Base-by-base conservation (phyloP, 2,113 vertebrate species). In the Onychostruthus taczanowskii region DNA sequence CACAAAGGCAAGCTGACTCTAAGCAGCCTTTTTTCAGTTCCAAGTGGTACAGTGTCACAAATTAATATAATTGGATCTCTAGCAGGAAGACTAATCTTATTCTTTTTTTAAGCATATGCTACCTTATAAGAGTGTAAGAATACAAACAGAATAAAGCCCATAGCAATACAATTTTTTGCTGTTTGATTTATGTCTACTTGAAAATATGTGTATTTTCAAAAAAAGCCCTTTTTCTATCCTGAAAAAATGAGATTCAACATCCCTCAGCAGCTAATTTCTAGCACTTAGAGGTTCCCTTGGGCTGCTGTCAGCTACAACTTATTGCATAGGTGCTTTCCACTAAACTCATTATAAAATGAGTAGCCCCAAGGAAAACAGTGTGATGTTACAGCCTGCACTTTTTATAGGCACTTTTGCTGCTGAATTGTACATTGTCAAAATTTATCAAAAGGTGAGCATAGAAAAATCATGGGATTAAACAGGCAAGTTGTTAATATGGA, bases 321-420 rank as follows among this genome's bases (percentile, higher is more conserved):
- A 98, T 95, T 97, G 97, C 93, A 96, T 90, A 97, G 97, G 97
- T 97, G 93, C 96, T 96, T 97, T 96, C 96, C 92, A 97, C 95
- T 97, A 96, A 98, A 97, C 91, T 98, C 97, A 96, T 98, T 98
- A 97, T 93, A 94, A 97, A 98, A 95, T 97, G 92, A 97, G 97
- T 97, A 98, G 97, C 97, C 96, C 95, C 73, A 50, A 97, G 97
- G 92, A 96, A 97, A 93, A 89, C 17, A 89, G 63, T 89, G 73
- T 56, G 55, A 20, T 90, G 80, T 82, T 96, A 46, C 58, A 95
- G 80, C 84, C 91, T 62, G 39, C 75, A 95, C 93, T 87, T 61
- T 11, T 93, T 96, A 56, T 47, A 84, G 83, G 91, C 75, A 84
- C 50, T 78, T 97, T 93, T 94, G 84, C 79, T 91, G 96, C 56